Evolutionary conservation across 2,113 vertebrate species (phyloP).

Genomic region (Muntiacus muntjak): DNA sequence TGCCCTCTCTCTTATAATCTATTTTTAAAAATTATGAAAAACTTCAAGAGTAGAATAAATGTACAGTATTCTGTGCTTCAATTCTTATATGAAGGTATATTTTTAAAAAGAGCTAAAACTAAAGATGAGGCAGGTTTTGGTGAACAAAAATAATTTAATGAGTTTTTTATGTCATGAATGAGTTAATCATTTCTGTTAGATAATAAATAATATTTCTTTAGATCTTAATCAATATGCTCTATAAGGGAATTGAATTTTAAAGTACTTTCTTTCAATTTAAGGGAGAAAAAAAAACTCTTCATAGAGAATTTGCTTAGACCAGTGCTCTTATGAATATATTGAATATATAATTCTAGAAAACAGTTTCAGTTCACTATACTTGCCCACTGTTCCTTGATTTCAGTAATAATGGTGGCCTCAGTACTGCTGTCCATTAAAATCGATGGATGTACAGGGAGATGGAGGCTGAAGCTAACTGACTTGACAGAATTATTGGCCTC

Average conservation of each 20-base stretch:
- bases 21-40: background rate
- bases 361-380: background rate
- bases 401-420: background rate
- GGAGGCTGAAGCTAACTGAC: background rate
- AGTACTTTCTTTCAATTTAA: background rate
- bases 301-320: background rate
- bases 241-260: background rate
- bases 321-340: background rate
- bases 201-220: background rate
- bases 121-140: background rate
- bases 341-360: background rate
- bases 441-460: background rate
- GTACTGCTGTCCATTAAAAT: background rate
- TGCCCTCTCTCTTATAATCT: background rate
- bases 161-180: background rate
- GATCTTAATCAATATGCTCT: background rate
- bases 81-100: background rate
- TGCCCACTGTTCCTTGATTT: background rate
- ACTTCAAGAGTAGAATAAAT: background rate
- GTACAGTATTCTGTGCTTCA: background rate
- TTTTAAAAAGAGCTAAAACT: background rate
- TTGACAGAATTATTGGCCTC: background rate
- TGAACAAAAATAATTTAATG: background rate
- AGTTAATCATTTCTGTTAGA: background rate
- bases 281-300: too few species aligned